Base-by-base conservation (phyloP, 2,888 invertebrate genomes). In the Pollenia griseotomentosa region DNA sequence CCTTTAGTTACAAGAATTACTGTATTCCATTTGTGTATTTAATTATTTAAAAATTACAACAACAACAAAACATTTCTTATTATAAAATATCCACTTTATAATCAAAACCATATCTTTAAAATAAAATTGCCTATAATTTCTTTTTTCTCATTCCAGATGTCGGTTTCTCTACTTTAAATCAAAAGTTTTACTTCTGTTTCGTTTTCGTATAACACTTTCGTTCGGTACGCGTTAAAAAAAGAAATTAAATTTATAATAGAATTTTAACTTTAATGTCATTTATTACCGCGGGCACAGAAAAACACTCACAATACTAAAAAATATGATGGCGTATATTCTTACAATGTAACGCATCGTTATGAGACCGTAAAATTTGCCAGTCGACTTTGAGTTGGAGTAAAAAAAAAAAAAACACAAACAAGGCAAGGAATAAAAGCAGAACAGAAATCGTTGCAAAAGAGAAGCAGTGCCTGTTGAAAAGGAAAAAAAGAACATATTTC, bases 311-410 rank as follows among this genome's bases (percentile, higher is more conserved):
- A 46, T 14, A 11, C 73, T 68, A 46, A 73, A 33, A 33, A 33
- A 77, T 48, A 71, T 66, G 55, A 46, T 16, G 55, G 7, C 73
- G 77, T 66, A 46, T 55, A 73, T 44, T 61, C 11, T 51, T 68
- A 78, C 73, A 8, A 83, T 16, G 73, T 81, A 74, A 87, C 81
- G 81, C 80, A 81, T 81, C 70, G 65, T 78, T 87, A 81, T 81
- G 77, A 73, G 61, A 77, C 61, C 65, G 68, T 87, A 66, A 81
- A 87, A 77, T 57, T 48, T 74, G 14, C 2, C 2, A 68, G 55
- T 78, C 82, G 53, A 81, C 51, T 81, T 61, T 19, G 51, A 53
- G 10, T 40, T 33, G 33, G 19, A 42, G 6, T n/a, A 57, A 55
- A 70, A 46, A 42, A 57, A 19, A 1, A 57, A 44, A 42, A 12